A percentile compares a stretch with the other conserved stretches of the same genome.
phyloP scores from a whole-genome alignment of 2,888 invertebrate species.

The Fragum whitleyi region DNA sequence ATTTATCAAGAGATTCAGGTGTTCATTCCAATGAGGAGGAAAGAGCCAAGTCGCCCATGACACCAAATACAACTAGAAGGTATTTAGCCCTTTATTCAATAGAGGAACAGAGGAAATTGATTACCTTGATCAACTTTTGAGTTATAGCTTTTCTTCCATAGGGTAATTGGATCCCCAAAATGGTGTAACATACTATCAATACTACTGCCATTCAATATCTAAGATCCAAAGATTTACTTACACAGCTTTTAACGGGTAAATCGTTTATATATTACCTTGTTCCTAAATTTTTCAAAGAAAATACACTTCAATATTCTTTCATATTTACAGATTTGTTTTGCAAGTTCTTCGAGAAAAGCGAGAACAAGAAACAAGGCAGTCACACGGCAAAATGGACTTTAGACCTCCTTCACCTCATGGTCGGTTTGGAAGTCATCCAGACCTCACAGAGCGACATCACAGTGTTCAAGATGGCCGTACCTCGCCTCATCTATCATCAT shows the following conservation, averaged over 20 bases:
- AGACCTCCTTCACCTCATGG: conserved; percentile 47
- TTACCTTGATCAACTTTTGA: too few relatives aligned
- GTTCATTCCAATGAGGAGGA: conserved; percentile 80
- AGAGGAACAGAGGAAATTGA: not conserved
- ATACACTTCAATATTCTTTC: too few relatives aligned
- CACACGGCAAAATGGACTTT: conserved; percentile 38
- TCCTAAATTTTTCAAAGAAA: not conserved
- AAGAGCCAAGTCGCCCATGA: conserved; percentile 62
- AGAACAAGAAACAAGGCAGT: conserved; percentile 54
- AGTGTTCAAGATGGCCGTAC: conserved; percentile 50
- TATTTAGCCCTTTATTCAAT: conserved; percentile 28
- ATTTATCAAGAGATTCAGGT: conserved; percentile 78
- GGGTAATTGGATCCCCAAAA: too few relatives aligned
- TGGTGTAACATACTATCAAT: too few relatives aligned
- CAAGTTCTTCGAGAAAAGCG: conserved; percentile 70
- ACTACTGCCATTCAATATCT: too few relatives aligned
- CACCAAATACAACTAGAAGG: conserved; percentile 68
- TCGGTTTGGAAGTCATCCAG: conserved; percentile 76
- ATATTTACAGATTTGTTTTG: conserved; percentile 66
- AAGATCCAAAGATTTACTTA: too few relatives aligned
- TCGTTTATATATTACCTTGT: not conserved
- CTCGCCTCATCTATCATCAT: conserved; percentile 58
- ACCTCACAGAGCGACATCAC: conserved; percentile 65
- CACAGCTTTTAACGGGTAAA: too few relatives aligned
- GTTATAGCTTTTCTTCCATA: too few relatives aligned